These are phyloP conservation scores for Onychomys leucogaster DNA, from an alignment of 2,797 vertebrate genomes.

Conservation along the genomic window DNA sequence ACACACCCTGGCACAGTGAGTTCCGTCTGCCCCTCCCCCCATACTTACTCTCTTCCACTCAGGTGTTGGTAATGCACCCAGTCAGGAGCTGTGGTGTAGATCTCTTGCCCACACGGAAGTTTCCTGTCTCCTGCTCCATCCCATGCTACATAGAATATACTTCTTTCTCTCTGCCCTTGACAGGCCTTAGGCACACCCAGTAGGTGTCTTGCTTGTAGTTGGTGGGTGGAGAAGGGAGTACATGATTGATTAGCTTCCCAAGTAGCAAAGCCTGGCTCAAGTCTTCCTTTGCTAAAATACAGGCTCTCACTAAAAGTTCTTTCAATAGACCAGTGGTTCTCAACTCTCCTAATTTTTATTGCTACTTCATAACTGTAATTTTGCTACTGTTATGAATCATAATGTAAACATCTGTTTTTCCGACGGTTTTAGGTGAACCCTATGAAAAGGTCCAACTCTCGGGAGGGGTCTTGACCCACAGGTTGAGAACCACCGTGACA, in stretches of 20 bases:
- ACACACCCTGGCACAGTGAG: background rate
- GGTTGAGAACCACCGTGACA: background rate
- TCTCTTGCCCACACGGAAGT: background rate
- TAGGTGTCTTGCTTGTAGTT: background rate
- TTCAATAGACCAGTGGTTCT: background rate
- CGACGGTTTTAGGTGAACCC: background rate
- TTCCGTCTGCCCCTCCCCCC: background rate
- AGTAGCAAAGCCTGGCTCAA: background rate
- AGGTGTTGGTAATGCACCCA: background rate
- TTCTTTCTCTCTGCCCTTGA: background rate
- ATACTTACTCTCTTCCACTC: background rate
- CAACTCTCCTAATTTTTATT: background rate
- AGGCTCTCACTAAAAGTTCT: background rate
- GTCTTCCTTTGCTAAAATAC: background rate
- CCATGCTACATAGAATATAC: fast-evolving
- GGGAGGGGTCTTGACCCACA: background rate
- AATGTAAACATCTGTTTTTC: background rate
- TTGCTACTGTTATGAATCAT: background rate
- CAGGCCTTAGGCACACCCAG: background rate
- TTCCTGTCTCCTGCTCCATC: background rate
- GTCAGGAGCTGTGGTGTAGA: background rate
- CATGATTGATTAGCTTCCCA: background rate
- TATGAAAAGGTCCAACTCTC: background rate
- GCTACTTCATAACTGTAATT: background rate
- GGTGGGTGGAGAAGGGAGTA: background rate